Evolutionary conservation across 2,888 invertebrate genomes (phyloP), one percentile per base, ranked within the genome.

Genomic region (Phortica magna): DNA sequence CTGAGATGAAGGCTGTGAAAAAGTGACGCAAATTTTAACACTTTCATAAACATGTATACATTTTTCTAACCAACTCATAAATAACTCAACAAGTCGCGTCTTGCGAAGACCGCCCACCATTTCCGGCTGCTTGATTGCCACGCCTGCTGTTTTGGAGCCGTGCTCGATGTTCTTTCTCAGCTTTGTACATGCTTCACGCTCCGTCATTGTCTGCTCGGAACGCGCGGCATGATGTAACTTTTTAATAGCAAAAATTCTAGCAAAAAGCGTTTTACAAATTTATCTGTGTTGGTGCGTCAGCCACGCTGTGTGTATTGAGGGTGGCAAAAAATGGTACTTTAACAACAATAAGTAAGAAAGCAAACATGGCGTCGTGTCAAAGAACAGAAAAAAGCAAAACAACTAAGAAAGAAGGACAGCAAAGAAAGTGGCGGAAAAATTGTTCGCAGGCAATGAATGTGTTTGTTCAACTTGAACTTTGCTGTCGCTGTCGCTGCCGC

Each of bases 81-180:
- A 71, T 71, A 71, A 71, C 70, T 71, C 70, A 71, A 71, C 70
- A 71, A 71, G 53, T 71, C 70, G 9, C 39, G 10, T 19, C 14
- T 55, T 7, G 1, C n/a, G n/a, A 9, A 7, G 41, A 22, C 70
- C 70, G 42, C 55, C 31, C 53, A 71, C 22, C 31, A 55, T 71
- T 71, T 71, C 70, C 70, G 70, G 70, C 41, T 65, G 31, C 31
- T n/a, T 65, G 31, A 39, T 39, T 65, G 70, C 70, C 70, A 55
- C 70, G 70, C 70, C 70, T 53, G 70, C 55, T 71, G 70, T 71
- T 71, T 71, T 1, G 19, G 53, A 43, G 70, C n/a, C 17, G 14
- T 41, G 41, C 42, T 67, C 42, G 42, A 42, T n/a, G 14, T 7
- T 17, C 31, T 64, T 19, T 5, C 10, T 31, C 22, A 22, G 17